Percentiles rank a stretch among this genome's conserved stretches.
Evolutionary conservation across 2,797 vertebrate species (phyloP).

Genomic region (Borostomias antarcticus): DNA sequence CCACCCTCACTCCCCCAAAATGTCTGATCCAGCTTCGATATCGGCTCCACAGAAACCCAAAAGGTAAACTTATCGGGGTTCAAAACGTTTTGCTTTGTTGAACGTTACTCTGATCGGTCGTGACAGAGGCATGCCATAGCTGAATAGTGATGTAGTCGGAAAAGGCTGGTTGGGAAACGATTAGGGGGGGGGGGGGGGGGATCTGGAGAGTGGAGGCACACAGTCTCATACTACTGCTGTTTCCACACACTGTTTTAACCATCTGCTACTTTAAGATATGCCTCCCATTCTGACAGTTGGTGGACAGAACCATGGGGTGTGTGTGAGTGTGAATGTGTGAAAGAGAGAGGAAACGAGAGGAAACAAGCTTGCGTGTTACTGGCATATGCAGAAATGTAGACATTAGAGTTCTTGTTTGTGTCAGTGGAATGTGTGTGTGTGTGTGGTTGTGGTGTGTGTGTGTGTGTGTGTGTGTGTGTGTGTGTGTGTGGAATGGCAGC

Average conservation of each 20-base stretch:
- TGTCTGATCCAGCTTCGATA: too few relatives aligned
- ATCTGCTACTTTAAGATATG: slow-evolving; percentile 42
- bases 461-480: slow-evolving; percentile 13
- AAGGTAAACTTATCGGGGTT: too few relatives aligned
- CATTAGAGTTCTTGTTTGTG: slow-evolving; percentile 13
- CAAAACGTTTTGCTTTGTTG: too few relatives aligned
- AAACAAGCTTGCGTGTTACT: not conserved
- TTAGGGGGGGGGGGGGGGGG: not conserved
- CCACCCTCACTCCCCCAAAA: too few relatives aligned
- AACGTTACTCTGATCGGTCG: not conserved
- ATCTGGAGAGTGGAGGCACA: not conserved
- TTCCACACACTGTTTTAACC: slow-evolving; percentile 59
- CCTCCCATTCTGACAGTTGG: not conserved
- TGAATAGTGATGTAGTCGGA: not conserved
- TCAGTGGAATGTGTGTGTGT: not conserved
- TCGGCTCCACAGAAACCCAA: too few relatives aligned
- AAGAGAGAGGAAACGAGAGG: not conserved
- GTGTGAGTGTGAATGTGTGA: not conserved
- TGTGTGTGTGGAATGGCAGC: not conserved
- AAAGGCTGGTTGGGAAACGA: not conserved
- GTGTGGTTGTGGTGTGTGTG: slow-evolving; percentile 3
- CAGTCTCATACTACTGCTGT: slow-evolving; percentile 13
- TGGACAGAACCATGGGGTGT: not conserved
- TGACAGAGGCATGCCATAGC: not conserved
- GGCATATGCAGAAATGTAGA: not conserved